Percentiles rank a stretch among this genome's conserved stretches.
Evolutionary conservation across 2,797 vertebrate species (phyloP).

Genomic region (Platyrinchus mystaceus): DNA sequence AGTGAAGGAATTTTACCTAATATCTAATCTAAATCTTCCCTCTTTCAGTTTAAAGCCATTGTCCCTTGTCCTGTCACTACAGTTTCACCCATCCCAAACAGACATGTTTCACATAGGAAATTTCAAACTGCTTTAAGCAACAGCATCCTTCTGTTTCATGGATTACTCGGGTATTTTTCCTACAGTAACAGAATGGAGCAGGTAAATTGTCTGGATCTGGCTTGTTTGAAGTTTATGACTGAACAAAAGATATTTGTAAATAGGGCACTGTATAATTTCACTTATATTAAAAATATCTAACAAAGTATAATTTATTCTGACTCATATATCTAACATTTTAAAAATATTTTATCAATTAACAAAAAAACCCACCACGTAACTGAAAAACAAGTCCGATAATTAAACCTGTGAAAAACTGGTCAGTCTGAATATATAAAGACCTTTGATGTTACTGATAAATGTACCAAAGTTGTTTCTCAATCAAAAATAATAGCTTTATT

Average conservation of each 20-base stretch:
- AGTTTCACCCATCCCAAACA: neutral
- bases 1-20: neutral
- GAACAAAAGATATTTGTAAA: neutral
- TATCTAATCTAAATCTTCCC: neutral
- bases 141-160: neutral
- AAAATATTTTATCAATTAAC: neutral
- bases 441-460: neutral
- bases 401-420: neutral
- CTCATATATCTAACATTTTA: neutral
- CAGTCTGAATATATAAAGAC: neutral
- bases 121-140: neutral
- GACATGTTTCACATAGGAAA: neutral
- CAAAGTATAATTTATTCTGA: neutral
- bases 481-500: neutral
- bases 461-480: neutral
- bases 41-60: neutral
- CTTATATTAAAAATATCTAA: neutral
- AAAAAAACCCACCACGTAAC: neutral
- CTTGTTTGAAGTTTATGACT: neutral
- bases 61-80: neutral
- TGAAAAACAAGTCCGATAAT: neutral
- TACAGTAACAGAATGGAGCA: neutral
- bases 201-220: neutral
- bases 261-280: neutral
- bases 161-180: neutral